Evolutionary conservation across 2,113 vertebrate genomes (phyloP), one percentile per base, ranked within the genome.

Genomic region (Felis chaus): DNA sequence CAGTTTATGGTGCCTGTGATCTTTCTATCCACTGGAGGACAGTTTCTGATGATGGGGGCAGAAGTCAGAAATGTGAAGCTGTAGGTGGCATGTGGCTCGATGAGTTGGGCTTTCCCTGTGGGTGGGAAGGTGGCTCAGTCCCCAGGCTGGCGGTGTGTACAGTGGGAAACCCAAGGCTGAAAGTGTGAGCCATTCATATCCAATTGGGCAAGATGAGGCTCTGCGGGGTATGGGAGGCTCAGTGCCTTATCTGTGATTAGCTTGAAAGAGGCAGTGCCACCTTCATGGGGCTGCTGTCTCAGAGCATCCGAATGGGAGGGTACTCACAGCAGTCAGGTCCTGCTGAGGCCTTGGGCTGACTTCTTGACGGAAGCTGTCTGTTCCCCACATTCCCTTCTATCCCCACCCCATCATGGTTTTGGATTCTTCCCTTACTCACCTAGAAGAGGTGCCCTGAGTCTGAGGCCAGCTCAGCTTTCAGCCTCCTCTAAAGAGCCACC

Each of bases 11-110:
- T 81, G 18, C 81, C 29, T 87, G 65, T 23, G 1, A 92, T 79
- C 29, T 89, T 69, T 96, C 57, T 25, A 23, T 29, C 86, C 50
- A 19, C 21, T 18, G 27, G 48, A 92, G 73, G 66, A 41, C 10
- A 10, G 78, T 93, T 97, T 98, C 92, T 93, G 91, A 93, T 78
- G 53, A 83, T 41, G 31, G 57, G 23, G 94, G 63, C 53, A n/a
- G 61, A 78, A 78, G 71, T 90, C 94, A 92, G 74, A 83, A 66
- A 65, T 73, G 48, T 50, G 50, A 14, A 71, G 27, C 41, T 65
- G 85, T 74, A 88, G 83, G 93, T 8, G 33, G 81, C 74, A 41
- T 87, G 90, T 50, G 85, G 71, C 71, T 76, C 27, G 31, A 31
- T 2, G 2, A 66, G 39, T 55, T 65, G 85, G 90, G 65, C 57